Evolutionary conservation across 2,113 vertebrate species (phyloP), one percentile per base, ranked within the genome.

Genomic region (Ivindomyrus marchei): DNA sequence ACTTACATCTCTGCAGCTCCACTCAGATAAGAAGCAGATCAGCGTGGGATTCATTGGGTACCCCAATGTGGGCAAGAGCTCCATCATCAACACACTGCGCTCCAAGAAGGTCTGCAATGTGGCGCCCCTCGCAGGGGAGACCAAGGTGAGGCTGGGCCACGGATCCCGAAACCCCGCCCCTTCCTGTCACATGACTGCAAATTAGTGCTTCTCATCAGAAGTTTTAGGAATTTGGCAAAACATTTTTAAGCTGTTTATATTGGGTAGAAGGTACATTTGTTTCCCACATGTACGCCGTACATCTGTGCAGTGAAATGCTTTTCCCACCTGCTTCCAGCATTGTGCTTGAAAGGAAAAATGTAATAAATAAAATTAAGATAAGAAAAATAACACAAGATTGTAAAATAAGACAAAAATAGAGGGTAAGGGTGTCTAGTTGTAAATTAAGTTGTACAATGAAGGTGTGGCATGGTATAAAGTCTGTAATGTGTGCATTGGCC

Each of bases 41-140:
- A 99, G 98, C 0, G 98, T 99, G 77, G 98, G 98, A 21, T 99
- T 99, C 94, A 99, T 99, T 27, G 98, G 98, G 47, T 99, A 99
- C 91, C 98, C 98, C 2, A 99, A 99, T 0, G 98, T 99, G 89
- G 98, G 98, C 93, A 99, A 99, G 94, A 99, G 98, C 93, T 99
- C 98, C 0, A 95, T 99, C 91, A 99, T 99, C 94, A 99, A 99
- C 90, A 99, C 98, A 0, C 92, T 99, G 3, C 95, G 98, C 36
- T 98, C 98, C 56, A 99, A 99, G 95, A 99, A 99, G 93, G 98
- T 99, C 92, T 99, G 98, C 96, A 99, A 93, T 0, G 98, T 99
- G 92, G 98, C 98, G 2, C 98, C 98, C 66, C 96, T 99, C 8
- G 98, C 98, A 31, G 98, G 98, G 88, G 98, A 99, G 93, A 99